Percentiles rank a stretch among this genome's conserved stretches.
Evolutionary conservation across 1,140 invertebrate genomes (phyloP).

Genomic region (Zaprionus ornatus): DNA sequence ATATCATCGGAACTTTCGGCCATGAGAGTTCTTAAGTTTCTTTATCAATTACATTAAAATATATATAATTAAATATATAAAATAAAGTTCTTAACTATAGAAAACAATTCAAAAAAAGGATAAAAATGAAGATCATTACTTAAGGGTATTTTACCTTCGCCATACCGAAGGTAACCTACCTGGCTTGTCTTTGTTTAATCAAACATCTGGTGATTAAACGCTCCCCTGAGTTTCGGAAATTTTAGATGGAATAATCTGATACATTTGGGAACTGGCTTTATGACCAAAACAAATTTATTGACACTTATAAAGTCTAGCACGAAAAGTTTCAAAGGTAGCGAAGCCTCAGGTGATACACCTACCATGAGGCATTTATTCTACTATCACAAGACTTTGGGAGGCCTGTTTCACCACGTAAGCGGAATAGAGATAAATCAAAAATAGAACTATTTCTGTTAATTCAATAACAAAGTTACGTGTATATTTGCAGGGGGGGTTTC

Average conservation of each 20-base stretch:
- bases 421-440: not conserved
- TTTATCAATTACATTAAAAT: too few species aligned
- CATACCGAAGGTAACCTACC: not conserved
- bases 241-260: constrained; percentile 5
- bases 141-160: not conserved
- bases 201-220: not conserved
- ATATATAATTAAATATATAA: too few species aligned
- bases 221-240: not conserved
- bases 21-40: too few species aligned
- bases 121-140: not conserved
- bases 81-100: too few species aligned
- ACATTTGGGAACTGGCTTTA: not conserved
- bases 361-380: not conserved
- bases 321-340: constrained; percentile 15
- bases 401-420: not conserved
- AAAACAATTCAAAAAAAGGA: too few species aligned
- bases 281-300: constrained; percentile 12
- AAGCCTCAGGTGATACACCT: constrained; percentile 18
- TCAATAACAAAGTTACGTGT: not conserved
- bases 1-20: too few species aligned
- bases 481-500: not conserved
- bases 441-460: not conserved
- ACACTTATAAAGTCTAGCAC: constrained; percentile 14
- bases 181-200: not conserved
- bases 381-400: not conserved